phyloP scores from a whole-genome alignment of 2,113 vertebrate species.

The Rhabdornis inornatus region DNA sequence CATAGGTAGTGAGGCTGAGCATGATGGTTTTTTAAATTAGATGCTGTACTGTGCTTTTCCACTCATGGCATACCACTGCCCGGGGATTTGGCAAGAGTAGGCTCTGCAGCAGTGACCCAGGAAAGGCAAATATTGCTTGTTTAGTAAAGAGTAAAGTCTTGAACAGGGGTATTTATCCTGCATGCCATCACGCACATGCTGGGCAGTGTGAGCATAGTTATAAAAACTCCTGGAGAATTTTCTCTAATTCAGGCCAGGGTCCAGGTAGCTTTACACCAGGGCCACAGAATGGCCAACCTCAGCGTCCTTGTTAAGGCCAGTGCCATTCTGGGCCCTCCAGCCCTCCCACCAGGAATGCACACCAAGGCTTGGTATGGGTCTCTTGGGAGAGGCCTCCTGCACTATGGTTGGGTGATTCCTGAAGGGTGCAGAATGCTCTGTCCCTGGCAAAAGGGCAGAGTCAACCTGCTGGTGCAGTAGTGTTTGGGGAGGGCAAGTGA shows the following conservation, averaged over 20 bases:
- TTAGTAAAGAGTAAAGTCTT: background rate
- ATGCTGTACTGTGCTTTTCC: background rate
- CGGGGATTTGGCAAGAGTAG: background rate
- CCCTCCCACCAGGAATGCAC: background rate
- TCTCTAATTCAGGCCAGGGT: background rate
- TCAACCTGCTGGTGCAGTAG: background rate
- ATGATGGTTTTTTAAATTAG: background rate
- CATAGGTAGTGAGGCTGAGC: background rate
- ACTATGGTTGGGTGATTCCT: fast-evolving
- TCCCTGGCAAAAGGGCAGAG: background rate
- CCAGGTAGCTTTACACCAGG: background rate
- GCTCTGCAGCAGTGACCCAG: background rate
- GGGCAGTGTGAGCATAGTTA: background rate
- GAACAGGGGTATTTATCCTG: background rate
- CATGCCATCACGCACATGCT: background rate
- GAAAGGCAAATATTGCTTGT: background rate
- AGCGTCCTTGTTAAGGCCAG: background rate
- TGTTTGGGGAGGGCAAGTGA: background rate
- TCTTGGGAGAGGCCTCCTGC: background rate
- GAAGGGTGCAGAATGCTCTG: background rate
- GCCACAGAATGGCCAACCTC: background rate
- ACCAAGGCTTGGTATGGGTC: background rate
- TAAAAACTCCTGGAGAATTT: background rate
- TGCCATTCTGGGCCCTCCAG: background rate
- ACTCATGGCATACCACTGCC: background rate